phyloP scores from a whole-genome alignment of 2,888 invertebrate species.

The Smittia aterrima region DNA sequence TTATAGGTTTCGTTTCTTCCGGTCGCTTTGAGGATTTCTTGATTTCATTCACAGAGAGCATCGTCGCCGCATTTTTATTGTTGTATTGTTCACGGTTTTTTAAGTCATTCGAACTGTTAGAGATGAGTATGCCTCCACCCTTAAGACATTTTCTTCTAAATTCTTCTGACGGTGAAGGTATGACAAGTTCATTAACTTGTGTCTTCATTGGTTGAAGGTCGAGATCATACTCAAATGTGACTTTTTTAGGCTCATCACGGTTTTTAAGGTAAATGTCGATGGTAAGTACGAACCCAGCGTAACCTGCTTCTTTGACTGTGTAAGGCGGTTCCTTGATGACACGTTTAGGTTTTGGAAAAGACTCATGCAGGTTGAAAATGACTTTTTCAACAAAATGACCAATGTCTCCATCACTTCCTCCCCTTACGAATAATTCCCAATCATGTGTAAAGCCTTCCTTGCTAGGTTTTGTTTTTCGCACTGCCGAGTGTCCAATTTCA shows the following conservation, averaged over 20 bases:
- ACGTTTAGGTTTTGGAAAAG: conserved; percentile 88
- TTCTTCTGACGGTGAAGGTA: conserved; percentile 83
- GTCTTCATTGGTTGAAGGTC: conserved; percentile 70
- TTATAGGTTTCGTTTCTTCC: conserved; percentile 58
- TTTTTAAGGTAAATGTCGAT: conserved; percentile 88
- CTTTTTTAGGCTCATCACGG: conserved; percentile 85
- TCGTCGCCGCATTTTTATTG: neutral
- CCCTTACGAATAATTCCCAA: conserved; percentile 93
- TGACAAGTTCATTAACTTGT: conserved; percentile 78
- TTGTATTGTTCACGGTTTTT: conserved; percentile 56
- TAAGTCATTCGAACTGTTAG: conserved; percentile 51
- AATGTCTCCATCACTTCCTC: conserved; percentile 77
- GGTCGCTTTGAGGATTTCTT: conserved; percentile 63
- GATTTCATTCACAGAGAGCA: conserved; percentile 40
- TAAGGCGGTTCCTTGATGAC: conserved; percentile 90
- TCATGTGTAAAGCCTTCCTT: conserved; percentile 94
- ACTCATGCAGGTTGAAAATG: conserved; percentile 86
- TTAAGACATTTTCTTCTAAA: conserved; percentile 82
- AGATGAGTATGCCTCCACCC: conserved; percentile 66
- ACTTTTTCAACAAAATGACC: conserved; percentile 90
- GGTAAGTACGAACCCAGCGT: conserved; percentile 87
- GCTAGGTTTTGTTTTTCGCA: conserved; percentile 74
- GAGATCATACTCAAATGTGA: conserved; percentile 81
- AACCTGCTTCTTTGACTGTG: conserved; percentile 87
- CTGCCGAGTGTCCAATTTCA: conserved; percentile 90